A percentile compares a stretch with the other conserved stretches of the same genome.
These are phyloP conservation scores for Pseudococcus viburni DNA, from an alignment of 2,888 invertebrate species.

Conservation along the genomic window DNA sequence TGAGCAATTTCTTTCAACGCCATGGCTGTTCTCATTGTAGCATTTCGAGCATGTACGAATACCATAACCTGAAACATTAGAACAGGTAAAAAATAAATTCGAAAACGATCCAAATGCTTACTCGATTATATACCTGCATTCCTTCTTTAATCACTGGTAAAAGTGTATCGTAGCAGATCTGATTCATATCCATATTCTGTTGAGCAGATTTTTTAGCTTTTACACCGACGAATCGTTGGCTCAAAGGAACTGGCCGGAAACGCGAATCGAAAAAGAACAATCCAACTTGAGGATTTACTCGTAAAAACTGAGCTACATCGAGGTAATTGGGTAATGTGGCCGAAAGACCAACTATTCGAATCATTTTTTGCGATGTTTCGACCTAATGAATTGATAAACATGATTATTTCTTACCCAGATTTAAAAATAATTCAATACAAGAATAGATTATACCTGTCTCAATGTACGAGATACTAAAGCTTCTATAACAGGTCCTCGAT, in stretches of 20 bases:
- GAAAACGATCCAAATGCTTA: not conserved
- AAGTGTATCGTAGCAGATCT: conserved; percentile 93
- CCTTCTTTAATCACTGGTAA: conserved; percentile 87
- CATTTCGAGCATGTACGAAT: conserved; percentile 98
- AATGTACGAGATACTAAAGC: conserved; percentile 96
- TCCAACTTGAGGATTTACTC: conserved; percentile 92
- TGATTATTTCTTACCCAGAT: too few species aligned
- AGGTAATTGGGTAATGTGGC: conserved; percentile 98
- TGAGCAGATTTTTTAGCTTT: conserved; percentile 77
- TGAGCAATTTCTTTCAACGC: conserved; percentile 86
- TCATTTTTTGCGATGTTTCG: conserved; percentile 93
- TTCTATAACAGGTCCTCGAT: conserved; percentile 97
- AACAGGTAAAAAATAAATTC: not conserved
- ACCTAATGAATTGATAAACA: conserved; percentile 72
- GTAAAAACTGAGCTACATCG: conserved; percentile 94
- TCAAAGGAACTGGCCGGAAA: conserved; percentile 95
- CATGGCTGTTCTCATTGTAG: conserved; percentile 91
- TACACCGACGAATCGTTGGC: conserved; percentile 91
- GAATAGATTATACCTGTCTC: conserved; percentile 76
- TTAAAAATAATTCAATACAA: not conserved
- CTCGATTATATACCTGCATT: conserved; percentile 79
- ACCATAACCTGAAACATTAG: conserved; percentile 82
- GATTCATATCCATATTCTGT: conserved; percentile 87
- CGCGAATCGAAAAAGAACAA: conserved; percentile 95
- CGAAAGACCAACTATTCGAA: conserved; percentile 95